phyloP scores from a whole-genome alignment of 1,140 invertebrate genomes.

The Arion vulgaris region DNA sequence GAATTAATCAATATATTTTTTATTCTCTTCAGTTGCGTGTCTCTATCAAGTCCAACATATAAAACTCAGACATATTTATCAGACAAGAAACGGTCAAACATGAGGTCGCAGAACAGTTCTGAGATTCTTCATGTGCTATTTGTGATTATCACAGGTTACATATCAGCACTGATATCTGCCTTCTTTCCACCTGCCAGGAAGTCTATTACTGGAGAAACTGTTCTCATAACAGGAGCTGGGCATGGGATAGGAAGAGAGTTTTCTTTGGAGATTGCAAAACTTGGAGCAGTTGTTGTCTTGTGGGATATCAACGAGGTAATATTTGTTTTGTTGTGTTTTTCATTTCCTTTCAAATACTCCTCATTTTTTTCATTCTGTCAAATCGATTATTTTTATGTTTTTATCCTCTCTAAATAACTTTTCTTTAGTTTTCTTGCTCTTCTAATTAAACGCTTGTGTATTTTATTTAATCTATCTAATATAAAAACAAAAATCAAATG shows the following conservation, averaged over 20 bases:
- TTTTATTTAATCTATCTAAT: too few species aligned
- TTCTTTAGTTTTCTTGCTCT: too few species aligned
- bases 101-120: background rate
- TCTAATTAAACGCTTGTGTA: too few species aligned
- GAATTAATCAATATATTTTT: too few species aligned
- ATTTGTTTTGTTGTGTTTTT: background rate
- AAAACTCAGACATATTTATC: too few species aligned
- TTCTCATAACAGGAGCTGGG: slow-evolving; percentile 64
- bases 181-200: slow-evolving; percentile 55
- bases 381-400: too few species aligned
- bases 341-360: too few species aligned
- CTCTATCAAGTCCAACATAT: too few species aligned
- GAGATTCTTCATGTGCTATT: background rate
- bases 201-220: slow-evolving; percentile 55
- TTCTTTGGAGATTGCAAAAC: slow-evolving; percentile 83
- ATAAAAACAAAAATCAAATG: too few species aligned
- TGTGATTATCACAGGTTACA: background rate
- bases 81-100: too few species aligned
- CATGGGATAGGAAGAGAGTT: slow-evolving; percentile 91
- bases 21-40: too few species aligned
- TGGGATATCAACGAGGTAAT: slow-evolving; percentile 91
- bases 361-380: too few species aligned
- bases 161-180: background rate
- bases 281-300: slow-evolving; percentile 86
- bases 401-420: background rate